phyloP scores from a whole-genome alignment of 2,797 vertebrate genomes.

The Sphenopsis melanotis region DNA sequence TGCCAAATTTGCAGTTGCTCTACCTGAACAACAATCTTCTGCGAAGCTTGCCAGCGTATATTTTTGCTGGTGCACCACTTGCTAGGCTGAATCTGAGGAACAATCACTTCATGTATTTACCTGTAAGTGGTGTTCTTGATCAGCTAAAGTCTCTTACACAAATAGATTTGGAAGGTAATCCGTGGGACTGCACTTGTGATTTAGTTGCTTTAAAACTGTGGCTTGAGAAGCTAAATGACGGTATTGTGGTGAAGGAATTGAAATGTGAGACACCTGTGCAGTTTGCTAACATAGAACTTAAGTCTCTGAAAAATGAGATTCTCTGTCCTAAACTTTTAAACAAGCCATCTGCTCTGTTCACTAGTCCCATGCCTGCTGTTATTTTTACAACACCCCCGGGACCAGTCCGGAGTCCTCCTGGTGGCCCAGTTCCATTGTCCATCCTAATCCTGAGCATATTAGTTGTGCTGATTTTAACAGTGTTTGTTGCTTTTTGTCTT shows the following conservation, averaged over 20 bases:
- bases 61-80: slow-evolving; percentile 90
- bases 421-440: slow-evolving; percentile 94
- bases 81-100: slow-evolving; percentile 94
- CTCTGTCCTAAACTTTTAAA: slow-evolving; percentile 92
- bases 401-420: slow-evolving; percentile 89
- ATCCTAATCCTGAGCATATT: slow-evolving; percentile 98
- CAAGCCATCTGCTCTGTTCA: slow-evolving; percentile 84
- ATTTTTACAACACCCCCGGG: slow-evolving; percentile 85
- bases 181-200: slow-evolving; percentile 98
- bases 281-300: slow-evolving; percentile 93
- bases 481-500: slow-evolving; percentile 97
- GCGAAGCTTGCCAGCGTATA: slow-evolving; percentile 90
- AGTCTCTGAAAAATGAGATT: slow-evolving; percentile 94
- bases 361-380: slow-evolving; percentile 81
- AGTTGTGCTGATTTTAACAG: slow-evolving; percentile 97
- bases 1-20: slow-evolving; percentile 95
- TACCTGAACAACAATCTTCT: slow-evolving; percentile 97
- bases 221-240: slow-evolving; percentile 92
- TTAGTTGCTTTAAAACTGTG: slow-evolving; percentile 95
- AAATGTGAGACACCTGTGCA: slow-evolving; percentile 93
- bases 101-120: slow-evolving; percentile 98
- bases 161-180: slow-evolving; percentile 96
- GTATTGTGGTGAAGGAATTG: slow-evolving; percentile 91
- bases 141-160: slow-evolving; percentile 92
- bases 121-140: slow-evolving; percentile 96